Evolutionary conservation across 2,797 vertebrate species (phyloP).

Genomic region (Bradypodion ventrale): DNA sequence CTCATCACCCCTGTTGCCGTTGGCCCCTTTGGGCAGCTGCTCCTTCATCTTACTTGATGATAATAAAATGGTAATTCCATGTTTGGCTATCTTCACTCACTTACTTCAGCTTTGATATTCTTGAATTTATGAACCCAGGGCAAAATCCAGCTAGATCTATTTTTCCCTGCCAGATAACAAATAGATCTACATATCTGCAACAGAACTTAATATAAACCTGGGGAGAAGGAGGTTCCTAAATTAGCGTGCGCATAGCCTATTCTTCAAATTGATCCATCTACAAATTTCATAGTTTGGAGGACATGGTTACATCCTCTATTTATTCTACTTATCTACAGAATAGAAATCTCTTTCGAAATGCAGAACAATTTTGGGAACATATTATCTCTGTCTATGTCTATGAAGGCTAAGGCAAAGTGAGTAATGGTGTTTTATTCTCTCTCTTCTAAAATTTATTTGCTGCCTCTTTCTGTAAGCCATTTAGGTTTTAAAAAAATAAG

Average conservation of each 20-base stretch:
- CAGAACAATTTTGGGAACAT: neutral
- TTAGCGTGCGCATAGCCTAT: too few relatives aligned
- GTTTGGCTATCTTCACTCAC: neutral
- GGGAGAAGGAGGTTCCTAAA: neutral
- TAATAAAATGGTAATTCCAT: neutral
- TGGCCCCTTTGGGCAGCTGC: too few relatives aligned
- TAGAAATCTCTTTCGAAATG: neutral
- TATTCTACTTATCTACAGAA: neutral
- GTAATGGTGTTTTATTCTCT: neutral
- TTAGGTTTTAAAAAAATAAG: neutral
- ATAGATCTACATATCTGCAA: neutral
- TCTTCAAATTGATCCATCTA: neutral
- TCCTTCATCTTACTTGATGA: neutral
- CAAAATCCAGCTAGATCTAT: neutral
- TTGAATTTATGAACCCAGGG: neutral
- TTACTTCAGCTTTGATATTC: neutral
- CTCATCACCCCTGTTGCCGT: too few relatives aligned
- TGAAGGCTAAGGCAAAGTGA: neutral
- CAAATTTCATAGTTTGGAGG: too few relatives aligned
- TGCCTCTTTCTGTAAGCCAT: neutral
- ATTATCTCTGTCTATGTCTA: neutral
- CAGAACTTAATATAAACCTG: neutral
- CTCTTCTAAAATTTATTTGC: neutral
- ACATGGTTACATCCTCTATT: neutral
- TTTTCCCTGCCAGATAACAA: neutral